Base-by-base conservation (phyloP, 1,140 invertebrate species). In the Proales similis region DNA sequence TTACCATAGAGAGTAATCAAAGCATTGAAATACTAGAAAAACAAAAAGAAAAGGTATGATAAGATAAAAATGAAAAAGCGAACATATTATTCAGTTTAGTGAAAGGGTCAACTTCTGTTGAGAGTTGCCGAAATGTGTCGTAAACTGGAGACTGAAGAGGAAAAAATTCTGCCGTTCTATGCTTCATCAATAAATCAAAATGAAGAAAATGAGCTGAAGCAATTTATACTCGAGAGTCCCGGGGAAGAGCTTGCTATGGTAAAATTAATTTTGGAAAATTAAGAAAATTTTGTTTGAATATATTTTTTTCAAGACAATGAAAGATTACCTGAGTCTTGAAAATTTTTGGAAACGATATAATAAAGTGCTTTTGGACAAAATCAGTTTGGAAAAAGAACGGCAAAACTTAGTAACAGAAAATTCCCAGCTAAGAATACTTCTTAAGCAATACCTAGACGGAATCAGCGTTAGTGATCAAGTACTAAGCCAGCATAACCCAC, bases 151-250 rank as follows among this genome's bases (percentile, higher is more conserved):
- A 77, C 74, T 19, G 76, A 78, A 60, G 73, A 76, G 43, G 75
- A 78, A 67, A 78, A 78, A 66, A 73, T 78, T 14, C 63, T 78
- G 12, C 76, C 76, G n/a, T 77, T 78, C 53, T 75, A 74, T 66
- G 70, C 71, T 17, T 68, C 70, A 12, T 73, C 76, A 4, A 65
- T 77, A 5, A 77, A 73, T 4, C 63, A 70, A 22, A 71, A 76
- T 43, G 76, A 78, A 53, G 64, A 69, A 29, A 70, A 70, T n/a
- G 70, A 74, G 64, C 69, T 77, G 6, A 62, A 70, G 24, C 69
- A 67, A 30, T 71, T 69, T 12, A 63, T 73, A 3, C 38, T 68
- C 27, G 74, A 76, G 60, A 64, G 65, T 17, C 68, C 72, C n/a
- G 67, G 69, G 5, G 67, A 75, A 63, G 66, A 67, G 11, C 63